phyloP scores from a whole-genome alignment of 2,797 vertebrate genomes.

The Argentina silus region DNA sequence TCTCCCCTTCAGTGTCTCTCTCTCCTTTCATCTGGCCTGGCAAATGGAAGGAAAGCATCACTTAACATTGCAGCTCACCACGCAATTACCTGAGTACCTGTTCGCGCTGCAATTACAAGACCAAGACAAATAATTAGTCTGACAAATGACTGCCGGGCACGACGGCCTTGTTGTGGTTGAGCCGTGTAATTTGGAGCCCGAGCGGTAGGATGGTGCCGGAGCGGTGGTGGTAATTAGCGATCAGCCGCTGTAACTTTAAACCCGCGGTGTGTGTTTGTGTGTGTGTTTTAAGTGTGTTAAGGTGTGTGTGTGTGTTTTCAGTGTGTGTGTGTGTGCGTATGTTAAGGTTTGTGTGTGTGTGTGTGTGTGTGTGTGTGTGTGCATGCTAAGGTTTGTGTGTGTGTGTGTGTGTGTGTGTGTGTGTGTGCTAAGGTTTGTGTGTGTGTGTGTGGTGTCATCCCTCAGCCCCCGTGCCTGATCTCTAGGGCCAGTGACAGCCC shows the following conservation, averaged over 20 bases:
- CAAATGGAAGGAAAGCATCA: slow-evolving; percentile 73
- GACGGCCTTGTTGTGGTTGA: slow-evolving; percentile 81
- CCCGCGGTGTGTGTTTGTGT: slow-evolving; percentile 37
- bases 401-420: slow-evolving; percentile 58
- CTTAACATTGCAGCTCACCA: slow-evolving; percentile 78
- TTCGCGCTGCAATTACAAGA: slow-evolving; percentile 79
- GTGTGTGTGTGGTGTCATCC: slow-evolving; percentile 53
- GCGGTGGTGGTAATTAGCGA: slow-evolving; percentile 76
- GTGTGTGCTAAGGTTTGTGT: slow-evolving; percentile 50
- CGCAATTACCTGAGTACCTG: slow-evolving; percentile 82
- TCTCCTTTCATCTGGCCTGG: slow-evolving; percentile 67
- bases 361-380: slow-evolving; percentile 2
- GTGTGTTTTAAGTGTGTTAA: background rate
- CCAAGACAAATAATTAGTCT: slow-evolving; percentile 85
- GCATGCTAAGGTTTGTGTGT: background rate
- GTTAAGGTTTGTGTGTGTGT: background rate
- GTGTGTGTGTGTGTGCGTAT: background rate
- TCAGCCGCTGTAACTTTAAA: slow-evolving; percentile 74
- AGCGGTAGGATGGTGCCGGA: slow-evolving; percentile 63
- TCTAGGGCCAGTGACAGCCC: slow-evolving; percentile 64
- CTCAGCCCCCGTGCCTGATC: slow-evolving; percentile 59
- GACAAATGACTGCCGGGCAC: slow-evolving; percentile 82
- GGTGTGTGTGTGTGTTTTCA: background rate
- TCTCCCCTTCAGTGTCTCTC: slow-evolving; percentile 44
- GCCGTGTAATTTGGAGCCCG: slow-evolving; percentile 80